These are phyloP conservation scores for Acanthurus tractus DNA, from an alignment of 2,797 vertebrate genomes.

Conservation along the genomic window DNA sequence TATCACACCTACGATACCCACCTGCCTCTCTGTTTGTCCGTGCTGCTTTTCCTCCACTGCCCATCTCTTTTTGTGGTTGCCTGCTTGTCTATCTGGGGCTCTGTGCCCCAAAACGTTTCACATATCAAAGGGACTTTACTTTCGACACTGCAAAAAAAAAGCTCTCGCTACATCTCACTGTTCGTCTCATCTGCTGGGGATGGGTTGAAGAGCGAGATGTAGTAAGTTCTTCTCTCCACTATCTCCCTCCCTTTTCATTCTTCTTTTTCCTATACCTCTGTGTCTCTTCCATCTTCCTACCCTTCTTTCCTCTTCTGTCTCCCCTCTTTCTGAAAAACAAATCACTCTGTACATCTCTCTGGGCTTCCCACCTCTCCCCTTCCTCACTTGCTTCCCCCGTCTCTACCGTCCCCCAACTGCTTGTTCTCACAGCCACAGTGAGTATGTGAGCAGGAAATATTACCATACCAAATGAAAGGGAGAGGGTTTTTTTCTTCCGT, in stretches of 20 bases:
- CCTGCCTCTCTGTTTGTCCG: slow-evolving; percentile 25
- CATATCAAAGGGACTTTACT: slow-evolving; percentile 65
- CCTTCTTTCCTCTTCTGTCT: slow-evolving; percentile 44
- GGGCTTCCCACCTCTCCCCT: slow-evolving; percentile 56
- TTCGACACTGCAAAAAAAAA: slow-evolving; percentile 53
- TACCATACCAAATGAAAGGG: slow-evolving; percentile 85
- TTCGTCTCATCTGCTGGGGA: slow-evolving; percentile 48
- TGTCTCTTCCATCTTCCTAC: slow-evolving; percentile 50
- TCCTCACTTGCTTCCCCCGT: slow-evolving; percentile 49
- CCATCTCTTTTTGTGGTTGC: slow-evolving; percentile 40
- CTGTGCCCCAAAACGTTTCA: slow-evolving; percentile 51
- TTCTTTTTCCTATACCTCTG: slow-evolving; percentile 44
- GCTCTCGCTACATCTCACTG: slow-evolving; percentile 44
- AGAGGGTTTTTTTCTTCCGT: slow-evolving; percentile 67
- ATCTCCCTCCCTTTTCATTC: slow-evolving; percentile 34
- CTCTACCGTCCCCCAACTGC: slow-evolving; percentile 67
- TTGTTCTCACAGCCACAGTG: slow-evolving; percentile 75
- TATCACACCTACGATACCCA: slow-evolving; percentile 37
- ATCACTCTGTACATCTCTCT: slow-evolving; percentile 60
- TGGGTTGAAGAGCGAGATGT: slow-evolving; percentile 48
- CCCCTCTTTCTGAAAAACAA: slow-evolving; percentile 63
- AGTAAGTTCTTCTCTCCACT: slow-evolving; percentile 33
- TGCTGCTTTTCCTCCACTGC: slow-evolving; percentile 23
- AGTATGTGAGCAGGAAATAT: slow-evolving; percentile 84
- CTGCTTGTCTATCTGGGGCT: slow-evolving; percentile 33